Base-by-base conservation (phyloP, 1,140 invertebrate species). In the Popillia japonica region DNA sequence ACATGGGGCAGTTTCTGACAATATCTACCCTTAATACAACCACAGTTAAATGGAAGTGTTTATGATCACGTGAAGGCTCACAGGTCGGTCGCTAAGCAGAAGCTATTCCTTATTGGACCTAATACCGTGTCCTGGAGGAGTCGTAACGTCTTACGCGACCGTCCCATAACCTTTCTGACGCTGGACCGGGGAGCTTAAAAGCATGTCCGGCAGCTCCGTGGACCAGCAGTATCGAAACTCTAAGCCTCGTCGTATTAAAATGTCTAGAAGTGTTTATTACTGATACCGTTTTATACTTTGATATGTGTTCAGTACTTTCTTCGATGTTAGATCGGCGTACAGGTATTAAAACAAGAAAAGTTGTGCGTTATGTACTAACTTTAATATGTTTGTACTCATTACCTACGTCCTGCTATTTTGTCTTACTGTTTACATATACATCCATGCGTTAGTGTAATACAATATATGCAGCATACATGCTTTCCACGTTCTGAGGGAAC, bases 101-200 rank as follows among this genome's bases (percentile, higher is more conserved):
- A 80, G 79, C 79, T 80, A 80, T 80, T 78, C 77, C 79, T 81
- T 81, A 81, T 81, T 81, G 80, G 80, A 79, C 80, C 80, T 79
- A 81, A 81, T 81, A 77, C 80, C 78, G 61, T 40, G 80, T 79
- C 80, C 80, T 81, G 68, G 72, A 78, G 80, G 80, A 79, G 68
- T 81, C 80, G 78, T 81, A 81, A 81, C 77, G 80, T 81, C 76
- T 76, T 64, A 64, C 44, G 72, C 48, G 64, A 17, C 61, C 42
- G 22, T 23, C 68, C 44, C 41, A 34, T 44, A 22, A 42, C 61
- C 77, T 78, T 44, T 68, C 42, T 8, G 72, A 20, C 3, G 11
- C 72, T 20, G 72, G 10, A 7, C 8, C 72, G 34, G 41, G 41
- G 72, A 44, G 72, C 72, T 74, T 74, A 74, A 44, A 74, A 6